Base-by-base conservation (phyloP, 2,797 vertebrate genomes). In the Catostomus latipinnis region DNA sequence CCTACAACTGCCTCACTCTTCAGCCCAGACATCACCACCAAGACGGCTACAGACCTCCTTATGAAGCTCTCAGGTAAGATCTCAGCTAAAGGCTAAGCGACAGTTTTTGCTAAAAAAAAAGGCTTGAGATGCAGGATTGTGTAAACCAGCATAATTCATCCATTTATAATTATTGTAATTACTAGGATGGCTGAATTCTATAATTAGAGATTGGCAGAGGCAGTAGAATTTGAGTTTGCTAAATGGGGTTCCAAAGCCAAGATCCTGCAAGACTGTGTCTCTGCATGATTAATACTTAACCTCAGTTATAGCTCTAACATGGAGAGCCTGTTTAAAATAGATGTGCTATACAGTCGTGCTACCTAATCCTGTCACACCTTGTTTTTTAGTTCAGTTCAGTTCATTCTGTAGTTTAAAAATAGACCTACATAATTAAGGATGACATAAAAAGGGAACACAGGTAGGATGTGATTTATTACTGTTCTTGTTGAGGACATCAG, bases 41-140 rank as follows among this genome's bases (percentile, higher is more conserved):
- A 99, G 94, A 98, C 96, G 71, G 98, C 98, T 84, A 99, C 98
- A 54, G 97, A 99, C 92, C 96, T 99, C 93, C 97, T 99, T 85
- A 98, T 99, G 94, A 99, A 98, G 93, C 95, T 99, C 85, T 99
- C 98, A 94, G 98, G 98, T 99, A 90, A 34, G 34, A 34, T 34
- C 34, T 34, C 34, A 34, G 34, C 34, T 34, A 34, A 34, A 34
- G 7, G 46, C 54, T 16, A 54, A 78, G 48, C 11, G 14, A 54
- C 67, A 63, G 6, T 54, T 6, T 62, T 65, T 46, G 34, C 9
- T 53, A 46, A 61, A 70, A 34, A 34, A 3, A 34, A 1, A 34
- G 2, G 12, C 16, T 50, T 60, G 49, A 18, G 34, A 71, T n/a
- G 49, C 56, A 45, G 18, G 56, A 61, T 71, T 53, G 18, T 52